These are phyloP conservation scores for Rhineura floridana DNA, from an alignment of 2,113 vertebrate genomes.

Conservation along the genomic window DNA sequence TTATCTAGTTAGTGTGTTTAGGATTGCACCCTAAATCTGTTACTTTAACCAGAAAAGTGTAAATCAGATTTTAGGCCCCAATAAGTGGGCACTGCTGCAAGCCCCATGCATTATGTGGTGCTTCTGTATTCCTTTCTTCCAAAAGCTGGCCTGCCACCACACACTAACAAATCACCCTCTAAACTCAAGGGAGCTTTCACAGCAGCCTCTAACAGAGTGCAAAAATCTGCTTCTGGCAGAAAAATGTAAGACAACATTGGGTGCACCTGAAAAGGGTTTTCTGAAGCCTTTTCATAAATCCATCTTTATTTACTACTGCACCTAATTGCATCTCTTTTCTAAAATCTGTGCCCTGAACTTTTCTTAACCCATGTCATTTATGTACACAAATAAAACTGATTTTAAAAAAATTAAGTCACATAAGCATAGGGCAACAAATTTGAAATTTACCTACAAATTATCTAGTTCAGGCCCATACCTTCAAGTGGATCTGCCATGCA, in stretches of 20 bases:
- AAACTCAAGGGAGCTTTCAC: not conserved
- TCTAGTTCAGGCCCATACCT: not conserved
- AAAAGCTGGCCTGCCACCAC: not conserved
- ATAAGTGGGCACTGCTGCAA: not conserved
- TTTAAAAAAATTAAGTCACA: not conserved
- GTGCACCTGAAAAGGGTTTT: not conserved
- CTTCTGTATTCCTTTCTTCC: too few species aligned
- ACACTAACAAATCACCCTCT: not conserved
- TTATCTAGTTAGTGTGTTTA: not conserved
- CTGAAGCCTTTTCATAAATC: not conserved
- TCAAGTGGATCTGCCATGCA: not conserved
- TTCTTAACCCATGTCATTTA: not conserved
- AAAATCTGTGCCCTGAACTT: not conserved
- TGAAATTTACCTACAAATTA: not conserved
- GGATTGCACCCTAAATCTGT: not conserved
- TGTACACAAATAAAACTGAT: not conserved
- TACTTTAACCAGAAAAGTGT: not conserved
- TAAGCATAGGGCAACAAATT: not conserved
- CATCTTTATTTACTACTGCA: conserved; percentile 15
- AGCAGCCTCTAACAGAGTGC: not conserved
- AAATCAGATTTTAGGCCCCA: not conserved
- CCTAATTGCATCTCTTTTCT: not conserved
- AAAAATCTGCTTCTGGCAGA: not conserved
- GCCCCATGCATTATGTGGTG: not conserved
- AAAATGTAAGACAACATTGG: not conserved